phyloP scores from a whole-genome alignment of 2,888 invertebrate species.

The Drosophila trichaetosa region DNA sequence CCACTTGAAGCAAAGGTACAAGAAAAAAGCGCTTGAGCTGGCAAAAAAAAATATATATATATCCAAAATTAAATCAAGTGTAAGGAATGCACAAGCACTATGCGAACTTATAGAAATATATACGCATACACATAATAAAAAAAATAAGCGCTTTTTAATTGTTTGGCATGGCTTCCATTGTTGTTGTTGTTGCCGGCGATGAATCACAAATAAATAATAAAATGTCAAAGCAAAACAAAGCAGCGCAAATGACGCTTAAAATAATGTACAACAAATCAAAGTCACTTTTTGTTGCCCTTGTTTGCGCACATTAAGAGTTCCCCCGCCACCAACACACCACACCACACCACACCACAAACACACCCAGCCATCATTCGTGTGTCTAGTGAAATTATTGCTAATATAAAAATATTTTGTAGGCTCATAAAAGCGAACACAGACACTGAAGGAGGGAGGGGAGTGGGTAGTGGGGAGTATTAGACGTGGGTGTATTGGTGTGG shows the following conservation, averaged over 20 bases:
- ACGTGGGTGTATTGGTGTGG: slow-evolving; percentile 7
- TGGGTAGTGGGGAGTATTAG: slow-evolving; percentile 15
- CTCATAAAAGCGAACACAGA: slow-evolving; percentile 75
- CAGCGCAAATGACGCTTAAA: slow-evolving; percentile 50
- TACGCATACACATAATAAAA: slow-evolving; percentile 41
- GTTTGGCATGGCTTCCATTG: slow-evolving; percentile 52
- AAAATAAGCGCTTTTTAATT: slow-evolving; percentile 74
- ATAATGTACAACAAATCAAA: slow-evolving; percentile 66
- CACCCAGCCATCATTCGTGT: slow-evolving; percentile 30
- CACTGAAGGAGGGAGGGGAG: slow-evolving; percentile 12
- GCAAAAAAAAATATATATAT: slow-evolving; percentile 3
- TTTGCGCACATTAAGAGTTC: slow-evolving; percentile 55
- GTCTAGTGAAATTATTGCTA: slow-evolving; percentile 81
- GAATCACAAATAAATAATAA: slow-evolving; percentile 61
- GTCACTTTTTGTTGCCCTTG: slow-evolving; percentile 47
- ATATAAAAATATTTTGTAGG: slow-evolving; percentile 81
- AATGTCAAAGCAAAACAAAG: slow-evolving; percentile 59
- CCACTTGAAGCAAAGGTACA: slow-evolving; percentile 53
- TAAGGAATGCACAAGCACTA: slow-evolving; percentile 24
- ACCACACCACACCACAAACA: slow-evolving; percentile 1
- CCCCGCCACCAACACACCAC: slow-evolving; percentile 21
- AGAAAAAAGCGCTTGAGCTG: slow-evolving; percentile 25
- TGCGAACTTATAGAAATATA: slow-evolving; percentile 43
- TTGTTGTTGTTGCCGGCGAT: slow-evolving; percentile 47
- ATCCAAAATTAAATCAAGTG: slow-evolving; percentile 15